Percentiles rank a stretch among this genome's conserved stretches.
phyloP scores from a whole-genome alignment of 2,113 vertebrate genomes.

The Myrmophylax atrothorax region DNA sequence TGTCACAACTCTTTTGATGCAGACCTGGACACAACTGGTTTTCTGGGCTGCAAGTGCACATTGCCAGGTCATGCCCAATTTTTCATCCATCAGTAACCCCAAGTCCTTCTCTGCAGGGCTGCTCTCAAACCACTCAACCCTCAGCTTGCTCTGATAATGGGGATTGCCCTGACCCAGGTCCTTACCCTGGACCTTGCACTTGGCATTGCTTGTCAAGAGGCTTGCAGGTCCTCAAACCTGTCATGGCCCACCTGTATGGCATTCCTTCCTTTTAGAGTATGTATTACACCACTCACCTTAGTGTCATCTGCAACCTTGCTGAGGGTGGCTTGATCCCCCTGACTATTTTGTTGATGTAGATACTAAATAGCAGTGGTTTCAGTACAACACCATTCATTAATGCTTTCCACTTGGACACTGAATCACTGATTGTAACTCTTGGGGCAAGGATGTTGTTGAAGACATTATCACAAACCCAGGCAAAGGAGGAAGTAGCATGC shows the following conservation, averaged over 20 bases:
- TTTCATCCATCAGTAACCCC: neutral
- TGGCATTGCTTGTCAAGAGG: neutral
- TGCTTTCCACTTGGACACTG: neutral
- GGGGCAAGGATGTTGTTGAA: neutral
- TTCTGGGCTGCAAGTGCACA: neutral
- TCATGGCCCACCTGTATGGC: neutral
- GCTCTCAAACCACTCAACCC: neutral
- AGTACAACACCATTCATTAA: neutral
- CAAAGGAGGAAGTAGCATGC: neutral
- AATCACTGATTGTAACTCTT: neutral
- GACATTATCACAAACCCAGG: neutral
- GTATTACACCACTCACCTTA: neutral
- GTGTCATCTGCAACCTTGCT: neutral
- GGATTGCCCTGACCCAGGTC: neutral
- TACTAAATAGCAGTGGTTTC: neutral
- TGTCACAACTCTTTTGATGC: neutral
- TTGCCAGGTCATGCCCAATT: neutral
- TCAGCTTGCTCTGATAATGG: neutral
- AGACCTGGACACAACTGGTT: neutral
- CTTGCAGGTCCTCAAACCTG: neutral
- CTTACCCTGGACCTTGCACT: neutral
- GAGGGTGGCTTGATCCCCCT: neutral
- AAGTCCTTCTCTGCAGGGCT: neutral
- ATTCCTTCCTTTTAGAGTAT: neutral
- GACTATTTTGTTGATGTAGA: neutral